Base-by-base conservation (phyloP, 2,113 vertebrate species). In the Otus sunia region DNA sequence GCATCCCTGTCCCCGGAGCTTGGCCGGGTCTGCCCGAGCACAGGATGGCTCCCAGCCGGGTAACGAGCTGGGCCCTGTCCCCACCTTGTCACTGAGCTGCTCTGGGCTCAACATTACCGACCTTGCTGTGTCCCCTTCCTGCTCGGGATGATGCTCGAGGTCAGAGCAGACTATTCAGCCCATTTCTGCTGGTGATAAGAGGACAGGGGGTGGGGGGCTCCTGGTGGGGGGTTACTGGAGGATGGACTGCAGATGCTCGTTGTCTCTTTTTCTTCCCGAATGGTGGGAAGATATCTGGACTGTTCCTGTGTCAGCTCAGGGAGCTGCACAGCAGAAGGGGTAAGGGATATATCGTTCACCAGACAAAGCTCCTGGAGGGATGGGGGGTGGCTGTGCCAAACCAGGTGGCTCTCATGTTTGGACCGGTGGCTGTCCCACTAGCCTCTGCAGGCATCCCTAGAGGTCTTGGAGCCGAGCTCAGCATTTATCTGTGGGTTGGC, bases 11-110 rank as follows among this genome's bases (percentile, higher is more conserved):
- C 60, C 69, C 85, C 29, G 10, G 50, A 43, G 64, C 72, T 22
- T 19, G 43, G 15, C 58, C 0, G 0, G 66, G 39, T 14, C 52
- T n/a, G 52, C 15, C 20, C 0, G 0, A n/a, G 80, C 1, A 0
- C 47, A 43, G 11, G 52, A 7, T 67, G 73, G 49, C 56, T 63
- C 50, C 34, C 20, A 20, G 0, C 1, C 1, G 64, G 45, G 20
- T 43, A 21, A 10, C 19, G 22, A 30, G 62, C 62, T 22, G 10
- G 4, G 15, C 37, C 43, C 64, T 34, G 71, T 64, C 12, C 58
- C 52, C 5, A 73, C 50, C 50, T 58, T 53, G n/a, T 59, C n/a
- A 6, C n/a, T 16, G 11, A 7, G 0, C 45, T 72, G 52, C 68
- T 68, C 15, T 2, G 1, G 59, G 39, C 50, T 87, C 14, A 1